Base-by-base conservation (phyloP, 2,797 vertebrate genomes). In the Phoeniculus purpureus region DNA sequence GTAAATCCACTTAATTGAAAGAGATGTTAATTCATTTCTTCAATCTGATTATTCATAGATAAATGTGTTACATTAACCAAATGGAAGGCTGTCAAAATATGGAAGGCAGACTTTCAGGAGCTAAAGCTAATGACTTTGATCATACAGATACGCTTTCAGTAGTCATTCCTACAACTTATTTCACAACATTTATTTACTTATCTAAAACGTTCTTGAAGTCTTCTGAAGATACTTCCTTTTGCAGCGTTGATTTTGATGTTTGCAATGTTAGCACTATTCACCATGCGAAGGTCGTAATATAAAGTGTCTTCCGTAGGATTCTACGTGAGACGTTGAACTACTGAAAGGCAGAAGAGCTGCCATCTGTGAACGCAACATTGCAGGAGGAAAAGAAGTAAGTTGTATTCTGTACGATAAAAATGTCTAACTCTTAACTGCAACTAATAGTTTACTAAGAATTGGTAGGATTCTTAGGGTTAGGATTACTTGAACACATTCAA, bases 81-180 rank as follows among this genome's bases (percentile, higher is more conserved):
- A 29, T 20, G 19, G 52, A 77, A 74, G 40, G 37, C 51, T 82
- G 90, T 97, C 93, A 79, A 97, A 84, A 93, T 95, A 96, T 3
- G 88, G 97, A 45, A 98, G 73, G 61, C 96, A 97, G n/a, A 85
- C 65, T 55, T 60, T 87, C 80, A 97, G 96, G 76, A 97, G 29
- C 93, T 90, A 51, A 80, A 76, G 61, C 64, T 96, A 26, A 67
- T 43, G 27, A 95, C 91, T 12, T 87, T 94, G 78, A 97, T 96
- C 84, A 94, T 91, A 55, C 20, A 19, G 27, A 96, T 93, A 4
- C 79, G 94, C 17, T 92, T 94, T 65, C 92, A 54, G 82, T 71
- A 72, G 81, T 18, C 92, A 95, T 97, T 34, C 67, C 84, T 71
- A 92, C 68, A 45, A 95, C 73, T 17, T 93, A 80, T 31, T 27